Conservation (phyloP, 2,888 invertebrate genomes). For the Gerris lacustris region DNA sequence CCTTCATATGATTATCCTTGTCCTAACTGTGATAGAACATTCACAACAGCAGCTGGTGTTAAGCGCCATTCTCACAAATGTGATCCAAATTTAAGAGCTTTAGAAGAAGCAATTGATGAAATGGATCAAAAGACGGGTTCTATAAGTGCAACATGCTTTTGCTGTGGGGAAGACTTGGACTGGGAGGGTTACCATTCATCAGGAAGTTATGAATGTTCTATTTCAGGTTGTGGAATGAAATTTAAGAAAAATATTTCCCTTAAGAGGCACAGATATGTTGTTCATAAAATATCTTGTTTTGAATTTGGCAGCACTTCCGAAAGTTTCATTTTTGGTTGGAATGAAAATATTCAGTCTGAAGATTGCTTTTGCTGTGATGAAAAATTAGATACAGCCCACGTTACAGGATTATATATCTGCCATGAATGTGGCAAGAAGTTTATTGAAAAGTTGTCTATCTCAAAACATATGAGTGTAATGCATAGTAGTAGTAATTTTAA, state of each 20-base stretch:
- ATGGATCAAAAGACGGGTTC: background rate
- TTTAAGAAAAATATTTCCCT: background rate
- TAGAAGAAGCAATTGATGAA: background rate
- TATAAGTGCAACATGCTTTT: background rate
- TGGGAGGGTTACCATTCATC: background rate
- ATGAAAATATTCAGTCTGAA: conserved; percentile 19
- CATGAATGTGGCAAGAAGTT: conserved; percentile 59
- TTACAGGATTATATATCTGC: conserved; percentile 46
- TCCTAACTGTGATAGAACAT: background rate
- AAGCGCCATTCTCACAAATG: background rate
- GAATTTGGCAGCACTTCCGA: conserved; percentile 4
- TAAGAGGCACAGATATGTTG: background rate
- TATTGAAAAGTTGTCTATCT: conserved; percentile 51
- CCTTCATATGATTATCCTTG: background rate
- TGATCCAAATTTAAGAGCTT: background rate
- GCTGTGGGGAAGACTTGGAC: background rate
- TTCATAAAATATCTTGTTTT: background rate
- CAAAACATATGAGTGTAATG: conserved; percentile 53
- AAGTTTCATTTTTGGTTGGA: conserved; percentile 10
- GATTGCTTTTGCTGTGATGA: conserved; percentile 48
- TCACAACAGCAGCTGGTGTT: background rate
- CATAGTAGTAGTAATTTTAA: conserved; percentile 51
- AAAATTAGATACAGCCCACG: conserved; percentile 44
- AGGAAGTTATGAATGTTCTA: background rate
- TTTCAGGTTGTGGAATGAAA: conserved; percentile 6